A percentile compares a stretch with the other conserved stretches of the same genome.
Evolutionary conservation across 2,797 vertebrate species (phyloP).

Genomic region (Eurystomus glaucurus): DNA sequence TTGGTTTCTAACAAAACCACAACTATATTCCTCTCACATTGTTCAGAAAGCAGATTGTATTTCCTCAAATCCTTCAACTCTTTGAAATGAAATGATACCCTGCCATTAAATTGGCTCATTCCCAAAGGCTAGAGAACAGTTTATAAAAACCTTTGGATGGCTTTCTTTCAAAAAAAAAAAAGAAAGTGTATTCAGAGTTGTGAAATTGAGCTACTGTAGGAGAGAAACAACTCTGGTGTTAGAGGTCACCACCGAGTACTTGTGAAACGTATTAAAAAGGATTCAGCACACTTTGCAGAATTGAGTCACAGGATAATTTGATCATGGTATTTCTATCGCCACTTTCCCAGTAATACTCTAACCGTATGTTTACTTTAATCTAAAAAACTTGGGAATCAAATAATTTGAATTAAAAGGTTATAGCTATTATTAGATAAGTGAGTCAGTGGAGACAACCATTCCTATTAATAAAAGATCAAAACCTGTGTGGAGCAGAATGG

Average conservation of each 20-base stretch:
- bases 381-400: slow-evolving; percentile 22
- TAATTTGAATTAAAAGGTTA: slow-evolving; percentile 52
- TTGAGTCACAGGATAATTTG: slow-evolving; percentile 46
- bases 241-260: slow-evolving; percentile 24
- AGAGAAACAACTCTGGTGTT: slow-evolving; percentile 42
- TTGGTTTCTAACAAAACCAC: slow-evolving; percentile 4
- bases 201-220: slow-evolving; percentile 47
- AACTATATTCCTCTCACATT: neutral
- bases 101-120: slow-evolving; percentile 51
- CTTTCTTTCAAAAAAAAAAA: neutral
- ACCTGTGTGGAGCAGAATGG: neutral
- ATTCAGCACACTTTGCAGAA: neutral
- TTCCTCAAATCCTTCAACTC: slow-evolving; percentile 35
- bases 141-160: slow-evolving; percentile 45
- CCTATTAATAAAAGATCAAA: slow-evolving; percentile 36
- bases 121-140: slow-evolving; percentile 36
- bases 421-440: slow-evolving; percentile 46
- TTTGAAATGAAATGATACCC: slow-evolving; percentile 44
- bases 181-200: slow-evolving; percentile 6
- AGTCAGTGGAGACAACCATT: slow-evolving; percentile 38
- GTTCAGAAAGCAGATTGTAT: slow-evolving; percentile 37
- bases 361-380: slow-evolving; percentile 33
- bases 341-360: neutral
- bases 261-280: slow-evolving; percentile 42
- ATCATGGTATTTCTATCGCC: slow-evolving; percentile 37